Evolutionary conservation across 1,140 invertebrate genomes (phyloP).

Genomic region (Phocides pigmalion): DNA sequence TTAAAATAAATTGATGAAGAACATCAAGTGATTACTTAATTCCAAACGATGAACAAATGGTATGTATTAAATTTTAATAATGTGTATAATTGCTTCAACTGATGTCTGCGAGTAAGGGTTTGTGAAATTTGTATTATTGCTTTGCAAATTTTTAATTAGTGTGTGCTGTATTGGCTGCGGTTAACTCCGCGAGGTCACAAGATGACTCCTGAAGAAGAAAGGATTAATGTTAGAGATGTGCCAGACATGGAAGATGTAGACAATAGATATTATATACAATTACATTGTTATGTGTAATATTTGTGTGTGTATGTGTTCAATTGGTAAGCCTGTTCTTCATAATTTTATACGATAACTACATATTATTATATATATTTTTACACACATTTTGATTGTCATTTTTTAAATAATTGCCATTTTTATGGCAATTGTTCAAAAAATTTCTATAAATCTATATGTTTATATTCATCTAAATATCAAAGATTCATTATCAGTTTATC

Average conservation of each 20-base stretch:
- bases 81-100: conserved; percentile 27
- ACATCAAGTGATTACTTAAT: conserved; percentile 58
- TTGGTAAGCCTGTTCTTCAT: not conserved
- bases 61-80: conserved; percentile 32
- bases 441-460: too few relatives aligned
- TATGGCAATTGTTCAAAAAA: too few relatives aligned
- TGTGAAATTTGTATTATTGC: conserved; percentile 40
- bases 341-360: too few relatives aligned
- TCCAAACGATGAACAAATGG: conserved; percentile 69
- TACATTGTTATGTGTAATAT: not conserved
- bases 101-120: conserved; percentile 24
- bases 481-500: too few relatives aligned
- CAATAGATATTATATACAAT: too few relatives aligned
- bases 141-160: conserved; percentile 38
- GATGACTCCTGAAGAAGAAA: not conserved
- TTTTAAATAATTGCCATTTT: too few relatives aligned
- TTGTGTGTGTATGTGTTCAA: not conserved
- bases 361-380: too few relatives aligned
- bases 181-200: not conserved
- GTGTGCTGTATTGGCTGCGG: conserved; percentile 9
- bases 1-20: not conserved
- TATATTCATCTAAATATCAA: too few relatives aligned
- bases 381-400: too few relatives aligned
- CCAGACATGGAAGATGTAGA: not conserved
- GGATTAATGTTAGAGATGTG: conserved; percentile 2